A percentile compares a stretch with the other conserved stretches of the same genome.
These are phyloP conservation scores for Sphinx pinastri DNA, from an alignment of 2,888 invertebrate species.

Conservation along the genomic window DNA sequence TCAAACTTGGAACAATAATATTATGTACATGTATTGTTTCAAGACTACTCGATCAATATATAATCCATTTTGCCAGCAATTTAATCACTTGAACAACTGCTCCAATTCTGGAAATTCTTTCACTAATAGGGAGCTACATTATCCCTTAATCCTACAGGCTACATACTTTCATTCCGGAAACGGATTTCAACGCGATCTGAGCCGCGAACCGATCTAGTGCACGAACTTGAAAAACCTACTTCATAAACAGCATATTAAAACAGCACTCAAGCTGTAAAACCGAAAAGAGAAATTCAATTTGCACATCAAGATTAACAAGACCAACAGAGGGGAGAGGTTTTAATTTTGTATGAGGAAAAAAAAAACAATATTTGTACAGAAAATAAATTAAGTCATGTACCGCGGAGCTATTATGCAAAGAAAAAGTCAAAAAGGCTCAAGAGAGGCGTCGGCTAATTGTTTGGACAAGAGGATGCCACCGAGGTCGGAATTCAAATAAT, in stretches of 20 bases:
- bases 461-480: constrained; percentile 61
- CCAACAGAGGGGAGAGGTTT: constrained; percentile 35
- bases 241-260: not conserved
- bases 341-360: constrained; percentile 38
- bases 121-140: too few species aligned
- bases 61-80: too few species aligned
- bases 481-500: constrained; percentile 44
- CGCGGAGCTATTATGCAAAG: constrained; percentile 55
- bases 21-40: too few species aligned
- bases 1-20: too few species aligned
- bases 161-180: not conserved
- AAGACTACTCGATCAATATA: too few species aligned
- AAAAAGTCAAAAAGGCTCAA: constrained; percentile 44
- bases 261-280: not conserved
- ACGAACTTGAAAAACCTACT: not conserved
- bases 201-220: not conserved
- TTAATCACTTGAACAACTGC: too few species aligned
- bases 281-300: constrained; percentile 27
- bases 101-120: too few species aligned
- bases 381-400: constrained; percentile 56
- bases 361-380: constrained; percentile 48
- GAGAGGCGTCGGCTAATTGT: constrained; percentile 59
- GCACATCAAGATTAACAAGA: constrained; percentile 30
- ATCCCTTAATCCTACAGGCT: too few species aligned
- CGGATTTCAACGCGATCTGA: not conserved